Percentiles rank a stretch among this genome's conserved stretches.
Evolutionary conservation across 1,140 invertebrate species (phyloP).

Genomic region (Drosophila lacteicornis): DNA sequence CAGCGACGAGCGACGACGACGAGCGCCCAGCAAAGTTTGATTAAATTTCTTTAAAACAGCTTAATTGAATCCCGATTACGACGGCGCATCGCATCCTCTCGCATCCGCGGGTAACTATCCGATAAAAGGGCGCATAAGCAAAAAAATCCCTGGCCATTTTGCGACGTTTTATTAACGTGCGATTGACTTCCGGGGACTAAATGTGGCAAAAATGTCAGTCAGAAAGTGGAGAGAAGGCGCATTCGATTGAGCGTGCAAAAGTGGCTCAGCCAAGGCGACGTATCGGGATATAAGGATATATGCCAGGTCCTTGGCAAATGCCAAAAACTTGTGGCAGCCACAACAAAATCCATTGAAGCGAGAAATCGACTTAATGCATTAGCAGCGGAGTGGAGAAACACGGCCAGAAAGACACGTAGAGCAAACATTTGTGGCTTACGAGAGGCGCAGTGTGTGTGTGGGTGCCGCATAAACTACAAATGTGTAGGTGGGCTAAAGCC

Average conservation of each 20-base stretch:
- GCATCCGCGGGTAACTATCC: constrained; percentile 38
- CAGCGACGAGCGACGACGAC: neutral
- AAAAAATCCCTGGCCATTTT: constrained; percentile 30
- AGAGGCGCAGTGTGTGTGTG: neutral
- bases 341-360: constrained; percentile 72
- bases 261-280: constrained; percentile 54
- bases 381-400: constrained; percentile 42
- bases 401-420: constrained; percentile 62
- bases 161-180: constrained; percentile 61
- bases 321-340: constrained; percentile 60
- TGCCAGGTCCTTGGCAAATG: constrained; percentile 33
- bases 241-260: constrained; percentile 80
- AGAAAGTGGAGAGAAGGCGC: constrained; percentile 44
- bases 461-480: constrained; percentile 2
- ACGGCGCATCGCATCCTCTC: constrained; percentile 13
- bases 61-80: constrained; percentile 46
- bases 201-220: constrained; percentile 37
- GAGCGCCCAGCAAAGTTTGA: constrained; percentile 21
- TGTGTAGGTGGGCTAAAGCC: constrained; percentile 24
- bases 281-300: constrained; percentile 21
- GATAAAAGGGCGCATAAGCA: constrained; percentile 15
- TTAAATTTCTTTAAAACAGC: constrained; percentile 43
- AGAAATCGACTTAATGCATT: constrained; percentile 81
- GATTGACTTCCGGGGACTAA: constrained; percentile 57
- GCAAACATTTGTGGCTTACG: constrained; percentile 73